Evolutionary conservation across 1,140 invertebrate species (phyloP), one percentile per base, ranked within the genome.

Genomic region (Drosophila littoralis): DNA sequence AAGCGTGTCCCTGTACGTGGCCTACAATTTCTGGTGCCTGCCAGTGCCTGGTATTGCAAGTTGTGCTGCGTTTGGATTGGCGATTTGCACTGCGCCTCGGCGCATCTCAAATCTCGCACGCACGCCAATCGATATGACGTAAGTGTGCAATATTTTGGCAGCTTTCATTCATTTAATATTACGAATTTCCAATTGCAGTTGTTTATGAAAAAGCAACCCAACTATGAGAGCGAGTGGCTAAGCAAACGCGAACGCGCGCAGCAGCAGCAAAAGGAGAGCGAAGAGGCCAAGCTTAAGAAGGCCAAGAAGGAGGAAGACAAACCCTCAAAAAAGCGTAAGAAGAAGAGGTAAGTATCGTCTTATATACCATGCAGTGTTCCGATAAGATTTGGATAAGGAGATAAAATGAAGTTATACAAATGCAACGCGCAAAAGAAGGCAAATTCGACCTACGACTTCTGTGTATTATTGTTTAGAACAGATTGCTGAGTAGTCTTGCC

Each of bases 11-110:
- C 96, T 17, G 97, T 97, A 13, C 95, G 96, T 94, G 96, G 97
- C 13, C 93, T 97, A 43, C 96, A 97, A 90, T 97, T 97, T 93
- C 96, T 97, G 91, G 95, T 96, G 68, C 96, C 97, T 6, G 95
- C 96, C 0, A 95, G 96, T 10, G 96, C 96, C n/a, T 97, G 97
- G 97, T 98, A 96, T 92, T 98, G 97, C 92, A 96, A 96, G 85
- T 93, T 98, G 36, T 98, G 97, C 79, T 95, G 96, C 90, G 93
- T 94, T 69, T 98, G 96, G 95, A 97, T 97, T 75, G 97, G 97
- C 0, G 97, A 98, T 92, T 94, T 97, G 45, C 96, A 97, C 92
- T 97, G 97, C 92, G 96, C 96, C 8, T 96, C 96, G 28, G 94
- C 96, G 5, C 97, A 98, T 93, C 93, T 98, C 48, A 97, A 97